Conservation (phyloP, 2,888 invertebrate species). For the Luperina testacea region DNA sequence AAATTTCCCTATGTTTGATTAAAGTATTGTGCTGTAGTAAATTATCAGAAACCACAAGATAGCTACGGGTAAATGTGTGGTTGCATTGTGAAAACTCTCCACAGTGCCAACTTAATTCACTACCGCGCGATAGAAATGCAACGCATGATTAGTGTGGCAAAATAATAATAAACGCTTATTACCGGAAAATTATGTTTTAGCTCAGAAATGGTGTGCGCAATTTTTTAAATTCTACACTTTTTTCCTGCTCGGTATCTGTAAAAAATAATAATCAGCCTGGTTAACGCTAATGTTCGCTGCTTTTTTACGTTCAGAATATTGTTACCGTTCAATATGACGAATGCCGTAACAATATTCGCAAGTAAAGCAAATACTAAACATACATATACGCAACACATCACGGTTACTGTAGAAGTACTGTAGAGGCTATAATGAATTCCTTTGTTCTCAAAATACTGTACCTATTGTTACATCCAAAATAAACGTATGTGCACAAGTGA, state of each 20-base stretch:
- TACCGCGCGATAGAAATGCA: slow-evolving; percentile 21
- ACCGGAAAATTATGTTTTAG: background rate
- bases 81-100: slow-evolving; percentile 33
- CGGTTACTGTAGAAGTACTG: background rate
- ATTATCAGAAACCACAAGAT: slow-evolving; percentile 33
- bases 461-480: slow-evolving; percentile 15
- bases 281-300: background rate
- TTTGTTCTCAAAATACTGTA: slow-evolving; percentile 34
- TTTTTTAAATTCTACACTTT: background rate
- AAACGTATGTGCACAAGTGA: slow-evolving; percentile 55
- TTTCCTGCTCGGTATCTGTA: background rate
- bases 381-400: background rate
- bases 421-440: slow-evolving; percentile 1
- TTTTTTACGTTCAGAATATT: background rate
- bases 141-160: slow-evolving; percentile 8
- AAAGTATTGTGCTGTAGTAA: background rate
- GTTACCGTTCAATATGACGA: background rate
- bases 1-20: background rate
- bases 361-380: background rate
- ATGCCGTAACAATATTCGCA: slow-evolving; percentile 8
- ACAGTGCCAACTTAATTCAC: slow-evolving; percentile 14
- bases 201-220: background rate
- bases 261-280: background rate
- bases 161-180: slow-evolving; percentile 25
- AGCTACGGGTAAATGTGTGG: slow-evolving; percentile 25